These are phyloP conservation scores for Pyrocoelia pectoralis DNA, from an alignment of 2,888 invertebrate species.

Conservation along the genomic window DNA sequence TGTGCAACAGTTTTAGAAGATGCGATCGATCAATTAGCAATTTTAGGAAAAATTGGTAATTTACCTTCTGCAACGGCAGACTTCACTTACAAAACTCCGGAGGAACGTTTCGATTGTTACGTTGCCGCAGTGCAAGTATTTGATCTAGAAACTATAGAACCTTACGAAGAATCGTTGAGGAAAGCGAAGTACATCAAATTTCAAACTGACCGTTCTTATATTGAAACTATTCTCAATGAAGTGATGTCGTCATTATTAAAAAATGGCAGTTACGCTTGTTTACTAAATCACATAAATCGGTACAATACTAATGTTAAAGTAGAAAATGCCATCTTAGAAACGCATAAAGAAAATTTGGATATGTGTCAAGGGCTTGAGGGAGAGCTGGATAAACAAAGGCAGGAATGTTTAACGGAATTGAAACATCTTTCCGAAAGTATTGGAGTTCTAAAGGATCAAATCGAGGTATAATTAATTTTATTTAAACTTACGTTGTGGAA, in stretches of 20 bases:
- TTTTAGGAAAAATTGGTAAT: conserved; percentile 42
- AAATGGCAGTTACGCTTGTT: conserved; percentile 29
- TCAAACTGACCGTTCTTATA: conserved; percentile 40
- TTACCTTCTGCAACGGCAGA: conserved; percentile 30
- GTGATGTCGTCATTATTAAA: conserved; percentile 18
- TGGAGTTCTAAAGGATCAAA: conserved; percentile 50
- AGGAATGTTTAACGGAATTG: conserved; percentile 36
- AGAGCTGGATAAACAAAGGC: conserved; percentile 40
- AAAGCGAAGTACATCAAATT: conserved; percentile 39
- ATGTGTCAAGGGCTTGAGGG: conserved; percentile 40
- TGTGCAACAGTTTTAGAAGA: conserved; percentile 42
- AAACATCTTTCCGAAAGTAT: conserved; percentile 40
- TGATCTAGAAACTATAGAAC: conserved; percentile 38
- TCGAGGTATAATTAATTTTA: conserved; percentile 42
- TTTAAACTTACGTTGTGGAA: background rate
- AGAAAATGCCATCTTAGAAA: conserved; percentile 32
- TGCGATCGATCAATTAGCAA: conserved; percentile 44
- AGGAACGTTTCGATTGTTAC: conserved; percentile 24
- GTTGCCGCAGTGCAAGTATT: conserved; percentile 19
- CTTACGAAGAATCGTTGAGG: conserved; percentile 29
- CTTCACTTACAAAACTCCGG: conserved; percentile 30
- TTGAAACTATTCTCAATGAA: conserved; percentile 37
- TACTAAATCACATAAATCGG: conserved; percentile 37
- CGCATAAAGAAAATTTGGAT: conserved; percentile 24
- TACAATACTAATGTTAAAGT: conserved; percentile 27